phyloP scores from a whole-genome alignment of 2,797 vertebrate species.

The Centropyge bicolor region DNA sequence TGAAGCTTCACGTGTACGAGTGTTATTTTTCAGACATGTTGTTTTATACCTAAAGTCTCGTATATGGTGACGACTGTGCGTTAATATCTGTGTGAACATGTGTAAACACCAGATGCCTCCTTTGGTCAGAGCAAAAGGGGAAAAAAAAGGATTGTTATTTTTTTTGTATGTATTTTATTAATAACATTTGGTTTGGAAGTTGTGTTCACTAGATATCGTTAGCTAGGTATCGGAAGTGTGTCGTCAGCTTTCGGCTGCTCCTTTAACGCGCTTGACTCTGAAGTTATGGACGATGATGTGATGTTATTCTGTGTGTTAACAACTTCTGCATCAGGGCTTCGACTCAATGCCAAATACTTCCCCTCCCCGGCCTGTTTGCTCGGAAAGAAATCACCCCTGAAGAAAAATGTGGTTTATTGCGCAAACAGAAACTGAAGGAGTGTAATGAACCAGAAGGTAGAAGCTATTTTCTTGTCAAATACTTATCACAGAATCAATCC shows the following conservation, averaged over 20 bases:
- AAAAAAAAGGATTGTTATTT: slow-evolving; percentile 43
- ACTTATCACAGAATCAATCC: not conserved
- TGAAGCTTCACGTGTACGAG: slow-evolving; percentile 33
- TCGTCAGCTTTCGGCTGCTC: slow-evolving; percentile 19
- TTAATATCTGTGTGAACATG: slow-evolving; percentile 38
- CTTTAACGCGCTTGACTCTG: slow-evolving; percentile 21
- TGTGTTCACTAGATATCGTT: slow-evolving; percentile 52
- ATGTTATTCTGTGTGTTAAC: slow-evolving; percentile 1
- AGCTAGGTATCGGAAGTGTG: slow-evolving; percentile 54
- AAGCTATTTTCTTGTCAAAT: not conserved
- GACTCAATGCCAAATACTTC: slow-evolving; percentile 36
- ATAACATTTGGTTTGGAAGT: slow-evolving; percentile 35
- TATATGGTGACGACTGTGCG: slow-evolving; percentile 9
- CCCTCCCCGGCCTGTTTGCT: not conserved
- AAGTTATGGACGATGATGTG: slow-evolving; percentile 22
- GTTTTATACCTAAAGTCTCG: slow-evolving; percentile 39
- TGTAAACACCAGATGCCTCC: slow-evolving; percentile 56
- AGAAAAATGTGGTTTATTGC: not conserved
- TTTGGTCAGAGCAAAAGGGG: slow-evolving; percentile 38
- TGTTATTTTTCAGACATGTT: slow-evolving; percentile 39
- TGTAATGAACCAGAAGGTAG: not conserved
- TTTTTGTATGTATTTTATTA: slow-evolving; percentile 45
- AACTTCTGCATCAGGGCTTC: slow-evolving; percentile 8
- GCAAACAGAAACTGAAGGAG: slow-evolving; percentile 5
- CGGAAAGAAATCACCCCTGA: not conserved